A percentile compares a stretch with the other conserved stretches of the same genome.
phyloP scores from a whole-genome alignment of 1,140 invertebrate species.

The Listronotus bonariensis region DNA sequence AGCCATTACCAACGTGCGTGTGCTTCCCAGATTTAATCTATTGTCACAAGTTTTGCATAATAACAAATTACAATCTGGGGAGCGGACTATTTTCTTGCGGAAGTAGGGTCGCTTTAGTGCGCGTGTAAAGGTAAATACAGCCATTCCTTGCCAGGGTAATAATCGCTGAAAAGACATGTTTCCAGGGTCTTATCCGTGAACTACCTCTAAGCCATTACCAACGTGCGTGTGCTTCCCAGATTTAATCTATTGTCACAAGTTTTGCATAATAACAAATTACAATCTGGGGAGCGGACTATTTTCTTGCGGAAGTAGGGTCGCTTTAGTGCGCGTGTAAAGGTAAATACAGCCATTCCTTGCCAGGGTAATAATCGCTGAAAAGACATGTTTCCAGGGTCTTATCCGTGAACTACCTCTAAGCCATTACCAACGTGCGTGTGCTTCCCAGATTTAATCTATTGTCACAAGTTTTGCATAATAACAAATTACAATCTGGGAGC shows the following conservation, averaged over 20 bases:
- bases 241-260: slow-evolving; percentile 34
- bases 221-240: slow-evolving; percentile 31
- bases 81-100: slow-evolving; percentile 15
- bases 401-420: slow-evolving; percentile 21
- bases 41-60: slow-evolving; percentile 36
- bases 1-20: slow-evolving; percentile 31
- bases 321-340: not conserved
- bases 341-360: no score
- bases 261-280: slow-evolving; percentile 35
- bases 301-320: slow-evolving; percentile 9
- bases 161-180: slow-evolving; percentile 31
- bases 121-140: not conserved
- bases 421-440: slow-evolving; percentile 31
- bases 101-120: slow-evolving; percentile 8
- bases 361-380: slow-evolving; percentile 26
- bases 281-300: slow-evolving; percentile 22
- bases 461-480: slow-evolving; percentile 34
- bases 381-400: slow-evolving; percentile 29
- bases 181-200: slow-evolving; percentile 24
- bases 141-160: slow-evolving; percentile 12
- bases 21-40: slow-evolving; percentile 34
- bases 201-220: slow-evolving; percentile 22
- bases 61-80: slow-evolving; percentile 32
- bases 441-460: slow-evolving; percentile 34
- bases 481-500: slow-evolving; percentile 29